A percentile compares a stretch with the other conserved stretches of the same genome.
Conservation (phyloP, 2,888 invertebrate species). For the Spisula solida region DNA sequence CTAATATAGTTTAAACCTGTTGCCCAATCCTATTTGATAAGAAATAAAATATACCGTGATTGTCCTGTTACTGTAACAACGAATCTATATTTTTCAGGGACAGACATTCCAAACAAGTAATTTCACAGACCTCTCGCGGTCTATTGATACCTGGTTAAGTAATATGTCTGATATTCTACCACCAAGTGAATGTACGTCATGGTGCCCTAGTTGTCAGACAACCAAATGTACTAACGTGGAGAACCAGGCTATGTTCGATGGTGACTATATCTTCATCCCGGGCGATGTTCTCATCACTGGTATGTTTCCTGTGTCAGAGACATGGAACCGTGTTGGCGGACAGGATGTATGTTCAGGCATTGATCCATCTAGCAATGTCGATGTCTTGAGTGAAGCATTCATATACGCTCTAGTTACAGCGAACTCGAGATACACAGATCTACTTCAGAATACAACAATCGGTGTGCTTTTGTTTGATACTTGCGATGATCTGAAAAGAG, state of each 20-base stretch:
- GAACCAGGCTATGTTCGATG: constrained; percentile 35
- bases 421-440: constrained; percentile 68
- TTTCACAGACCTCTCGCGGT: constrained; percentile 8
- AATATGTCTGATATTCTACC: constrained; percentile 41
- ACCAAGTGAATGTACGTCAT: constrained; percentile 67
- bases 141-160: constrained; percentile 25
- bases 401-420: constrained; percentile 76
- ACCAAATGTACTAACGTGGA: constrained; percentile 47
- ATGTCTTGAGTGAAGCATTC: constrained; percentile 75
- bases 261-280: constrained; percentile 64
- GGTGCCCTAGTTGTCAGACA: constrained; percentile 77
- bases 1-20: too few species aligned
- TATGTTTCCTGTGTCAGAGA: constrained; percentile 75
- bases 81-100: constrained; percentile 30
- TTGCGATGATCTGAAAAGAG: constrained; percentile 72
- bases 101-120: constrained; percentile 21
- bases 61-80: too few species aligned
- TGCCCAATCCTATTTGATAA: too few species aligned
- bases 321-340: constrained; percentile 57
- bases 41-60: too few species aligned
- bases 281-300: constrained; percentile 80
- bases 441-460: constrained; percentile 72
- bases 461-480: constrained; percentile 79
- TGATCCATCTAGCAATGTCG: constrained; percentile 58
- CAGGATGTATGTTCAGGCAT: constrained; percentile 68